Percentiles rank a stretch among this genome's conserved stretches.
These are phyloP conservation scores for Schmidtea mediterranea DNA, from an alignment of 1,140 invertebrate genomes.

Conservation along the genomic window DNA sequence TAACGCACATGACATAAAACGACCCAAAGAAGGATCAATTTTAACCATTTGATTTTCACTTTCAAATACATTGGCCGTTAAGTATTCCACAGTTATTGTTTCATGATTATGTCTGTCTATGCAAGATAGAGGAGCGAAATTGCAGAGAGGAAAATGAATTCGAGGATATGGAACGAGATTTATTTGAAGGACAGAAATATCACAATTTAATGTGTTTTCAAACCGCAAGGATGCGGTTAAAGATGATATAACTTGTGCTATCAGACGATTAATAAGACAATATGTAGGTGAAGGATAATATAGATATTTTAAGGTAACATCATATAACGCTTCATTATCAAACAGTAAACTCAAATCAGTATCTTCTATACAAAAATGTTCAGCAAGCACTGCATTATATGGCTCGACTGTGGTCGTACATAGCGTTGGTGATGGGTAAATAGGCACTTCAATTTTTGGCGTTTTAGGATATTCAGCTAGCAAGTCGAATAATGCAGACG, in stretches of 20 bases:
- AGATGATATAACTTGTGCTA: constrained; percentile 55
- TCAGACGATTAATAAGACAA: constrained; percentile 35
- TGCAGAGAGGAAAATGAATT: constrained; percentile 13
- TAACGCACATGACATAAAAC: constrained; percentile 48
- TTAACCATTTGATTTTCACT: constrained; percentile 68
- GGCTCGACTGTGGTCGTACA: constrained; percentile 18
- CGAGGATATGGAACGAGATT: constrained; percentile 3
- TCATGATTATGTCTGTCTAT: constrained; percentile 25
- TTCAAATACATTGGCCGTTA: constrained; percentile 64
- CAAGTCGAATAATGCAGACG: constrained; percentile 55
- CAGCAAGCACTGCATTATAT: constrained; percentile 15
- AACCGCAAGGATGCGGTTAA: constrained; percentile 44
- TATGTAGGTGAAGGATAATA: constrained; percentile 14
- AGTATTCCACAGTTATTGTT: constrained; percentile 39
- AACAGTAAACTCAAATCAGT: constrained; percentile 10
- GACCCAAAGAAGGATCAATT: constrained; percentile 60
- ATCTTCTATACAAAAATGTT: constrained; percentile 19
- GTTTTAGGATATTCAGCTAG: constrained; percentile 67
- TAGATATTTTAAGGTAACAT: constrained; percentile 14
- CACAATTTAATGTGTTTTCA: neutral
- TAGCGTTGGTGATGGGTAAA: constrained; percentile 56
- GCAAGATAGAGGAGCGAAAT: constrained; percentile 20
- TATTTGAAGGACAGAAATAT: neutral
- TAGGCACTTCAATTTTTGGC: constrained; percentile 54
- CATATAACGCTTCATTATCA: constrained; percentile 19